Percentiles rank a stretch among this genome's conserved stretches.
phyloP scores from a whole-genome alignment of 2,888 invertebrate species.

The Pemphredon lugubris region DNA sequence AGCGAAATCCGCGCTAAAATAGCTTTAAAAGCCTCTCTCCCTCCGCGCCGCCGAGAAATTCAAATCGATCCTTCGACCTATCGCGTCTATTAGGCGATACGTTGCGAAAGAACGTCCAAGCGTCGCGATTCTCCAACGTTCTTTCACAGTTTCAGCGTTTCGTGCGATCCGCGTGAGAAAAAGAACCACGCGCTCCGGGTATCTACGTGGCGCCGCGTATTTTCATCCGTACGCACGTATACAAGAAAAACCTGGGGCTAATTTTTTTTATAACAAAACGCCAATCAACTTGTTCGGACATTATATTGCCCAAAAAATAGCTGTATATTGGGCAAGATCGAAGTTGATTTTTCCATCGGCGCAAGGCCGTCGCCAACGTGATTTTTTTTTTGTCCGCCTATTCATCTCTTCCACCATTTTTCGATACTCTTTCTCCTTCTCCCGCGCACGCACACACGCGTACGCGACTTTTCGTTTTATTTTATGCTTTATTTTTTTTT shows the following conservation, averaged over 20 bases:
- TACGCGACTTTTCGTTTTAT: neutral
- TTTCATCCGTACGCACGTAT: neutral
- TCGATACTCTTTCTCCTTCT: slow-evolving; percentile 24
- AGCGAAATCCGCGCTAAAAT: slow-evolving; percentile 64
- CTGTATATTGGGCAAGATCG: slow-evolving; percentile 44
- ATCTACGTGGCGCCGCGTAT: too few species aligned
- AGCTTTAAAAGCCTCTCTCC: slow-evolving; percentile 65
- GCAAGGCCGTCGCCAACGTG: slow-evolving; percentile 32
- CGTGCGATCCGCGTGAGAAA: too few species aligned
- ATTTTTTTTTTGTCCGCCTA: slow-evolving; percentile 34
- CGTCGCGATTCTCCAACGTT: too few species aligned
- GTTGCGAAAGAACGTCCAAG: neutral
- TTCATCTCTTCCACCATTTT: neutral
- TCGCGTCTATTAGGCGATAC: neutral
- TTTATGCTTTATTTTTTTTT: slow-evolving; percentile 17
- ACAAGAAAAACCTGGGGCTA: neutral
- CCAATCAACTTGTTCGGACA: neutral
- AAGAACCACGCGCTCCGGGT: too few species aligned
- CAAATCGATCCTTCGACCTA: slow-evolving; percentile 35
- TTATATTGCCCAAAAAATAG: neutral
- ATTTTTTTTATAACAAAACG: neutral
- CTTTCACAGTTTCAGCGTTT: too few species aligned
- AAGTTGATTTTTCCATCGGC: slow-evolving; percentile 57
- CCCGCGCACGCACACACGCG: slow-evolving; percentile 7
- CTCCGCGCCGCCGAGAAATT: slow-evolving; percentile 10